phyloP scores from a whole-genome alignment of 2,888 invertebrate species.

The Lithodes maja region DNA sequence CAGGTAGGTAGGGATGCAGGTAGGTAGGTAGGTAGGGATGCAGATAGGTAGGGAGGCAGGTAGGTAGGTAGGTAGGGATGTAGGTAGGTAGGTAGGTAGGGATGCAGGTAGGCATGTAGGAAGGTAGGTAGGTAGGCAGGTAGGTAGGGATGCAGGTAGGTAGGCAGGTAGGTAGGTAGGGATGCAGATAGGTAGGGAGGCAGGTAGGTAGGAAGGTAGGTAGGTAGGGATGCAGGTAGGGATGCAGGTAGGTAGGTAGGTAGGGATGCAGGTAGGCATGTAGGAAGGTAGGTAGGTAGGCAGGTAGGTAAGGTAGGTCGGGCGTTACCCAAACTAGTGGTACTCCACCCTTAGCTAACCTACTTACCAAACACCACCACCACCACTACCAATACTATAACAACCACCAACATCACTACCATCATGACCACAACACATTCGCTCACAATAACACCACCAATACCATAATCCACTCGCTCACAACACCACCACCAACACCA shows the following conservation, averaged over 20 bases:
- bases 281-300: not conserved
- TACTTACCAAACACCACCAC: not conserved
- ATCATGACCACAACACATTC: not conserved
- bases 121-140: not conserved
- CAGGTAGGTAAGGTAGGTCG: not conserved
- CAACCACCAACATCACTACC: not conserved
- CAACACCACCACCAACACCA: too few relatives aligned
- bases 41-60: not conserved
- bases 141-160: not conserved
- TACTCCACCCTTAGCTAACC: not conserved
- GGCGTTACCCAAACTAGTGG: not conserved
- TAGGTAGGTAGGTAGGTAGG: not conserved
- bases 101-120: not conserved
- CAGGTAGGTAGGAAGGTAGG: not conserved
- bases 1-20: not conserved
- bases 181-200: not conserved
- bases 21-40: not conserved
- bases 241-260: not conserved
- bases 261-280: not conserved
- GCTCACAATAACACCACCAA: too few relatives aligned
- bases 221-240: not conserved
- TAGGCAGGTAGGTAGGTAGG: not conserved
- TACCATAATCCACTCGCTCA: too few relatives aligned
- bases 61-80: too few relatives aligned
- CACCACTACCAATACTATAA: not conserved